A percentile compares a stretch with the other conserved stretches of the same genome.
These are phyloP conservation scores for Papilio aristodemus DNA, from an alignment of 1,140 invertebrate genomes.

Conservation along the genomic window DNA sequence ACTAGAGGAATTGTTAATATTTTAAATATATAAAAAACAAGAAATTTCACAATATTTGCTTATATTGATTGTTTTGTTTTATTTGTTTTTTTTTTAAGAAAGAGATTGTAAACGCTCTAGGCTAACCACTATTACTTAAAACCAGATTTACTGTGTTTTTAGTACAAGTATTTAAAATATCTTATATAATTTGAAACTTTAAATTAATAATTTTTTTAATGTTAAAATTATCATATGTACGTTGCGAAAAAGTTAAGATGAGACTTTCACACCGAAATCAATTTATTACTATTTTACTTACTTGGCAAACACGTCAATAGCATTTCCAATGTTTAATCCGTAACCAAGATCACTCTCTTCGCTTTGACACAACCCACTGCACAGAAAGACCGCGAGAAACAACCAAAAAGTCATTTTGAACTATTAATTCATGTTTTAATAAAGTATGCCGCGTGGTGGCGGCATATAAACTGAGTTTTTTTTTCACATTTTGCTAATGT, in stretches of 20 bases:
- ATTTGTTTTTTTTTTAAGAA: background rate
- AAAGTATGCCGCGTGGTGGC: slow-evolving; percentile 44
- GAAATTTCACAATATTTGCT: too few species aligned
- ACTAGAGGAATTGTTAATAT: too few species aligned
- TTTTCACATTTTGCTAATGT: slow-evolving; percentile 73
- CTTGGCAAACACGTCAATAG: slow-evolving; percentile 74
- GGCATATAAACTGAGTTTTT: slow-evolving; percentile 62
- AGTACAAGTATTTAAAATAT: background rate
- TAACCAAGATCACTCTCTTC: slow-evolving; percentile 67
- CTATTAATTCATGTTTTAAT: slow-evolving; percentile 31
- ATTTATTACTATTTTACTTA: slow-evolving; percentile 43
- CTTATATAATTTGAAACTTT: background rate
- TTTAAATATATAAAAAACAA: too few species aligned
- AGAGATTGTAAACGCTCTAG: slow-evolving; percentile 11
- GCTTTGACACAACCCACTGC: slow-evolving; percentile 51
- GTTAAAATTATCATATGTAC: background rate
- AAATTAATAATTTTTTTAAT: background rate
- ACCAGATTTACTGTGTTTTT: background rate
- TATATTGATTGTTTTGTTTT: too few species aligned
- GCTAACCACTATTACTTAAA: slow-evolving; percentile 5
- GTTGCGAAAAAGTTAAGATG: background rate
- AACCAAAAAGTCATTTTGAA: slow-evolving; percentile 40
- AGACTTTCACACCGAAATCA: background rate
- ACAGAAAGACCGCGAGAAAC: slow-evolving; percentile 47
- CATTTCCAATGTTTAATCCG: slow-evolving; percentile 66